phyloP scores from a whole-genome alignment of 2,888 invertebrate species.

The Rambutsinella grinnellia region DNA sequence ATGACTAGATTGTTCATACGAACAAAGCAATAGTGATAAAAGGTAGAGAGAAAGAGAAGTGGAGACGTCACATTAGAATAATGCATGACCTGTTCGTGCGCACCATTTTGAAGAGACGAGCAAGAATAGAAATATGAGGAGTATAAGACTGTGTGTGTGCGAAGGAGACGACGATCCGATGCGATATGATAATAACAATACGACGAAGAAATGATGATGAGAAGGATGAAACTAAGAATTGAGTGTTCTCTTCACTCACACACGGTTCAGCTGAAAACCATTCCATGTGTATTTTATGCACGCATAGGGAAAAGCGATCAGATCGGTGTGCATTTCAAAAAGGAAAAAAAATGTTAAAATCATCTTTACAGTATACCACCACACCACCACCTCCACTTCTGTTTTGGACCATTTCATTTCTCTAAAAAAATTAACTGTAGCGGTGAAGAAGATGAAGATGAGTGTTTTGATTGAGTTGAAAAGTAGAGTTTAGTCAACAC shows the following conservation, averaged over 20 bases:
- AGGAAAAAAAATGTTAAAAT: too few relatives aligned
- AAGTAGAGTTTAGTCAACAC: too few relatives aligned
- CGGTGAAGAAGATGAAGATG: too few relatives aligned
- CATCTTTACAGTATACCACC: too few relatives aligned
- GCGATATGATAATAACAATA: slow-evolving; percentile 26
- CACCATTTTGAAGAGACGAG: slow-evolving; percentile 39
- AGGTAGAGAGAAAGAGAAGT: slow-evolving; percentile 34
- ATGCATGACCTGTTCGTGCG: slow-evolving; percentile 51
- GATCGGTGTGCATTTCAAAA: too few relatives aligned
- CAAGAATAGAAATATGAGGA: slow-evolving; percentile 15
- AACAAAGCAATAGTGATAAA: slow-evolving; percentile 48
- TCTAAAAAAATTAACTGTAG: too few relatives aligned
- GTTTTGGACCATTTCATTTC: too few relatives aligned
- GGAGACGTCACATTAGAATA: slow-evolving; percentile 49
- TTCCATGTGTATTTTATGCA: too few relatives aligned
- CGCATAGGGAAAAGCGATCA: too few relatives aligned
- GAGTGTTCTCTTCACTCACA: not conserved
- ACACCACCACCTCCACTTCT: too few relatives aligned
- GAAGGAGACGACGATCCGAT: slow-evolving; percentile 13
- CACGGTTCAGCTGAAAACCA: not conserved
- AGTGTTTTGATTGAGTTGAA: too few relatives aligned
- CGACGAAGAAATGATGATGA: slow-evolving; percentile 5
- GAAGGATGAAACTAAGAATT: slow-evolving; percentile 9
- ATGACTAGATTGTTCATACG: slow-evolving; percentile 39
- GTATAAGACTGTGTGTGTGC: not conserved